These are phyloP conservation scores for Hyperopisus bebe DNA, from an alignment of 2,113 vertebrate genomes.

Conservation along the genomic window DNA sequence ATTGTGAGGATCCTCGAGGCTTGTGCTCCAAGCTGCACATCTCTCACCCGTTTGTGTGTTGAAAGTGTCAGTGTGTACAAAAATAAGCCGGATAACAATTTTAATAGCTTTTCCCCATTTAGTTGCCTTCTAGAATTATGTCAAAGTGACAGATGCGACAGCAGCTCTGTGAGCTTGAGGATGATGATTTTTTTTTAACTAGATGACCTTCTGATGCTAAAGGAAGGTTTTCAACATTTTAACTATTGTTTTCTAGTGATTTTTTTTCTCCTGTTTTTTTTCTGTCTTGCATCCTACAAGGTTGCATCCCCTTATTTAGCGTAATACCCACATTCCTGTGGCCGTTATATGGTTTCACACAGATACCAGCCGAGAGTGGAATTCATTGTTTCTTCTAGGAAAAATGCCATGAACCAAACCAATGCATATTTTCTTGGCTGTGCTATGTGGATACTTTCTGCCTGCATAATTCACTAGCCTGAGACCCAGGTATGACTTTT, in stretches of 20 bases:
- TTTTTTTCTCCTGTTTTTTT: neutral
- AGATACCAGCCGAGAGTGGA: neutral
- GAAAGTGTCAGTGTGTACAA: neutral
- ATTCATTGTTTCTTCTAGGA: conserved; percentile 3
- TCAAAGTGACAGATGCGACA: neutral
- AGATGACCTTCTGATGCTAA: neutral
- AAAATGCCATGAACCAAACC: conserved; percentile 1
- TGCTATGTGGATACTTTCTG: neutral
- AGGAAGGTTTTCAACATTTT: neutral
- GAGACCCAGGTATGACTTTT: neutral
- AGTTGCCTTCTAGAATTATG: neutral
- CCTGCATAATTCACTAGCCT: neutral
- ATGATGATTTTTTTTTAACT: neutral
- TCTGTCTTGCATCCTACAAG: neutral
- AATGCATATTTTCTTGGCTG: neutral
- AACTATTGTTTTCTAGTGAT: neutral
- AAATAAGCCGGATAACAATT: neutral
- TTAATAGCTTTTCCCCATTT: neutral
- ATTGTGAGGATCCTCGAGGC: neutral
- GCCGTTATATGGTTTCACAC: neutral
- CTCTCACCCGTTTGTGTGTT: neutral
- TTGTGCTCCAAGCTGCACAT: too few relatives aligned
- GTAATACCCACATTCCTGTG: neutral
- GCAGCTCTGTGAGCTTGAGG: neutral
- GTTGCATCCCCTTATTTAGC: neutral